Evolutionary conservation across 2,888 invertebrate species (phyloP), one percentile per base, ranked within the genome.

Genomic region (Leptinotarsa juncta): DNA sequence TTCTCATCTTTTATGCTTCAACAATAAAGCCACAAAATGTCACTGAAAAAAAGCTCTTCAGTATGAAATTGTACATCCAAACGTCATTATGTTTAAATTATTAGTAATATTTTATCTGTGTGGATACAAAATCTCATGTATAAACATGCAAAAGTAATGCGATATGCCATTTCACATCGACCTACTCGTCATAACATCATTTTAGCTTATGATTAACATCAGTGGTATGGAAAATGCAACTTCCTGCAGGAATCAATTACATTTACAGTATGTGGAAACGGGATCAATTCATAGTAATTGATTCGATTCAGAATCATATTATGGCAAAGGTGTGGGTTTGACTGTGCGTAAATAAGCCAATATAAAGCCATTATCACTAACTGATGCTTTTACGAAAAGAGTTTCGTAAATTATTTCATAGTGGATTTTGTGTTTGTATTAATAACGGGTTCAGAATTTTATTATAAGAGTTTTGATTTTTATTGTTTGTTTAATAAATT

Each of bases 231-330:
- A 57, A 57, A 57, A 57, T 57, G 57, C 57, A 14, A 57, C 57
- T 57, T 57, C 57, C 57, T 57, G 57, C 4, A 23, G 23, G 4
- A 23, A 23, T 57, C 57, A 23, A 14, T 57, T 57, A 57, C 20
- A 57, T 57, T 26, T 26, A 20, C 15, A 23, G 23, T 57, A 23
- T 57, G 23, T 26, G 57, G 10, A 20, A 57, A 23, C 57, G 18
- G 23, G 26, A 57, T 23, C 20, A 23, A 57, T 15, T 5, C 20
- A 4, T 23, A 57, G 12, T 57, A 57, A 57, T 57, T 20, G 57
- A 57, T 57, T 57, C 57, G 23, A 57, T 57, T 23, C 57, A 57
- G 4, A 57, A 57, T 57, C 57, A 23, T 23, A 57, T 57, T 26
- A 57, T 4, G 57, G 57, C 57, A 57, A 57, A 57, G 15, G 23